phyloP scores from a whole-genome alignment of 2,113 vertebrate species.

The Thymallus thymallus region DNA sequence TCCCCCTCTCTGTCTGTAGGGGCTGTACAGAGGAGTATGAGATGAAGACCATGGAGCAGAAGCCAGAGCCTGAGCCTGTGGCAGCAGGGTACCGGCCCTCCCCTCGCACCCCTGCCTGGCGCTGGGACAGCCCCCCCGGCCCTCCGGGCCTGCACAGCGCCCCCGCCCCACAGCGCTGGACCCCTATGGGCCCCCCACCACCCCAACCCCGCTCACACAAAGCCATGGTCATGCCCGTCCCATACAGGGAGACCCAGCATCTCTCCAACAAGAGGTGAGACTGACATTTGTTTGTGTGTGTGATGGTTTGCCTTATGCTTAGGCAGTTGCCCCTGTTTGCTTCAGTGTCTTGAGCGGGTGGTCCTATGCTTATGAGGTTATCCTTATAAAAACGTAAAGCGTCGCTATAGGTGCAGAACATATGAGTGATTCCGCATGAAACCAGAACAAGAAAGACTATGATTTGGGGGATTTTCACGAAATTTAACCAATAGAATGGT shows the following conservation, averaged over 20 bases:
- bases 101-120: constrained; percentile 77
- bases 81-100: constrained; percentile 75
- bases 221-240: constrained; percentile 62
- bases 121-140: constrained; percentile 82
- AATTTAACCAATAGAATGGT: too few species aligned
- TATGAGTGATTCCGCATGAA: too few species aligned
- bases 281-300: background rate
- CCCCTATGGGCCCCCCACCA: constrained; percentile 59
- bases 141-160: constrained; percentile 71
- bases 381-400: too few species aligned
- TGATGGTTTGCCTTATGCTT: too few species aligned
- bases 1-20: constrained; percentile 40
- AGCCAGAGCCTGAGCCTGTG: constrained; percentile 77
- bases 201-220: constrained; percentile 73
- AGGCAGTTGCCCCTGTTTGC: too few species aligned
- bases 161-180: constrained; percentile 76
- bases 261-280: constrained; percentile 79
- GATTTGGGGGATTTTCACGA: too few species aligned
- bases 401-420: too few species aligned
- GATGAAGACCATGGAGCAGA: constrained; percentile 81
- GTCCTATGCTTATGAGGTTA: too few species aligned
- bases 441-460: too few species aligned
- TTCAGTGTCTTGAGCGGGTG: too few species aligned
- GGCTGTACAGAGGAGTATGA: constrained; percentile 88
- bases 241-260: constrained; percentile 83